Evolutionary conservation across 2,797 vertebrate species (phyloP).

Genomic region (Scomberomorus guttatus): DNA sequence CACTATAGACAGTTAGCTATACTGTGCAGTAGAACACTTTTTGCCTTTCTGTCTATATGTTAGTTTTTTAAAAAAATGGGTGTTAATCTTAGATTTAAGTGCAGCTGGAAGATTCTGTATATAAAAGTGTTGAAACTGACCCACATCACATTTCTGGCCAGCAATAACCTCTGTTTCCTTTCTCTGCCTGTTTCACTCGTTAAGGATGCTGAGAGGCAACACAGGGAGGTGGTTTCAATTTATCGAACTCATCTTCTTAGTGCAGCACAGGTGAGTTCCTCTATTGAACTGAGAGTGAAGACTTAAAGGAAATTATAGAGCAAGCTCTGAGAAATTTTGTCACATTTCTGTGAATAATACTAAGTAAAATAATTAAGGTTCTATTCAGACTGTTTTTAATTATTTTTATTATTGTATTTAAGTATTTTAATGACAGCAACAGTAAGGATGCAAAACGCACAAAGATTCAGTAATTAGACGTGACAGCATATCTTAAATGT

Average conservation of each 20-base stretch:
- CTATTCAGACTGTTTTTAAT: no score
- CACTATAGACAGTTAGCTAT: background rate
- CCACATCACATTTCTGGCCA: background rate
- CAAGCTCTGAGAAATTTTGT: background rate
- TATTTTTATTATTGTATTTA: no score
- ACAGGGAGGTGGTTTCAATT: conserved; percentile 96
- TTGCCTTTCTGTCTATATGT: background rate
- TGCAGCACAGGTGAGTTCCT: conserved; percentile 88
- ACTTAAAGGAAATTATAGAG: background rate
- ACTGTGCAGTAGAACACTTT: background rate
- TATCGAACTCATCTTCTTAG: conserved; percentile 98
- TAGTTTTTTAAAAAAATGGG: no score
- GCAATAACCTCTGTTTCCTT: background rate
- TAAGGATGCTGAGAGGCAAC: conserved; percentile 95
- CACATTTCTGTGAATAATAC: background rate
- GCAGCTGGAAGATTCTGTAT: no score
- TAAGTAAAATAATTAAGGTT: no score
- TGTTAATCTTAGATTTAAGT: no score
- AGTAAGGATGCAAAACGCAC: no score
- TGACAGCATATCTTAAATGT: background rate
- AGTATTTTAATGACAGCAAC: no score
- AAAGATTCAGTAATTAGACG: no score
- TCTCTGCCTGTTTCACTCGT: conserved; percentile 13
- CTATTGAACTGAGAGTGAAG: background rate
- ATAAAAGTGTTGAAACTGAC: background rate